phyloP scores from a whole-genome alignment of 2,797 vertebrate genomes.

The Poecile montanus region DNA sequence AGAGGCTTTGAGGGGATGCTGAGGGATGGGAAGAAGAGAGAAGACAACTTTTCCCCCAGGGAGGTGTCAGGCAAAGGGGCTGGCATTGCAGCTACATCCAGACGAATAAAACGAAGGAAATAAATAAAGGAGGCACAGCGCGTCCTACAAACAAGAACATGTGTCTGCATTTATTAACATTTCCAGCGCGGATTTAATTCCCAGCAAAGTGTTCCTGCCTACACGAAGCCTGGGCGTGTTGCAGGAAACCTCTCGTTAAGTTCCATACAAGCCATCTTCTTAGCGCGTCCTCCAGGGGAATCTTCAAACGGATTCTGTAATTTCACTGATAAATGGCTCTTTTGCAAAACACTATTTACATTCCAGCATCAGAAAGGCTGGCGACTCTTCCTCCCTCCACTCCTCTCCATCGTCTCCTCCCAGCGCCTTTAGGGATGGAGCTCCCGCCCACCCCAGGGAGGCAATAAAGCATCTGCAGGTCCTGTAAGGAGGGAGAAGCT shows the following conservation, averaged over 20 bases:
- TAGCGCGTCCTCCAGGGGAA: conserved; percentile 67
- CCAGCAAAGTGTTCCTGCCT: conserved; percentile 62
- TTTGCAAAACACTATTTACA: conserved; percentile 73
- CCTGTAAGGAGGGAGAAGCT: neutral
- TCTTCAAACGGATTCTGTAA: conserved; percentile 76
- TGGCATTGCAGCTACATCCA: conserved; percentile 36
- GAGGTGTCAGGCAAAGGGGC: conserved; percentile 21
- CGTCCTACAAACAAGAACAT: conserved; percentile 78
- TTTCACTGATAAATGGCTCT: conserved; percentile 76
- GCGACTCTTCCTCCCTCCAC: neutral
- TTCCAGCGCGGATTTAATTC: conserved; percentile 78
- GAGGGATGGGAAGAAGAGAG: neutral
- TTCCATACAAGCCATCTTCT: conserved; percentile 67
- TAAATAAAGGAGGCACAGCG: conserved; percentile 72
- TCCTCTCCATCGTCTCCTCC: neutral
- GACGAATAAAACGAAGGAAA: conserved; percentile 30
- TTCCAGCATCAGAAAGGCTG: conserved; percentile 40
- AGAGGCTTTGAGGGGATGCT: neutral
- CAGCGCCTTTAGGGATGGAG: conserved; percentile 6
- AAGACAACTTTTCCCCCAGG: neutral
- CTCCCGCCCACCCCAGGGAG: neutral
- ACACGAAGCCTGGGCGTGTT: conserved; percentile 57
- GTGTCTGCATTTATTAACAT: conserved; percentile 84
- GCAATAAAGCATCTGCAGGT: neutral
- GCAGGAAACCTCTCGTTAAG: conserved; percentile 74